Evolutionary conservation across 2,888 invertebrate genomes (phyloP), one percentile per base, ranked within the genome.

Genomic region (Hedychridium roseum): DNA sequence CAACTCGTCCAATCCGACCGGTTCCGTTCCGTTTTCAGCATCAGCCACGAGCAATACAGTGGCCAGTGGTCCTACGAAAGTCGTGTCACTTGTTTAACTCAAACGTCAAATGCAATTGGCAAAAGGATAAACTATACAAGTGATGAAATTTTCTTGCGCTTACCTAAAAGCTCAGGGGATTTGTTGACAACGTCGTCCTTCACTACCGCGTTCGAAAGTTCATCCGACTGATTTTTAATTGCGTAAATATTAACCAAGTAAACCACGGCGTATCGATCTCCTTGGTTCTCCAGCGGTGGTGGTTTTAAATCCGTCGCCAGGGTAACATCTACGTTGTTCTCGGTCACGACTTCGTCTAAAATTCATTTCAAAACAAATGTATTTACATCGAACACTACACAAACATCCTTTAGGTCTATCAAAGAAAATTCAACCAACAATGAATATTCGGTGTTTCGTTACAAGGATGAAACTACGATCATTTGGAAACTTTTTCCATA

Each of bases 231-330:
- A 38, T 78, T 78, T 43, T 66, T 71, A 9, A 78, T 52, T 1
- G 71, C 78, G 36, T 57, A 74, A 4, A 78, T 44, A 51, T 78
- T 78, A 28, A 78, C 66, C 3, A 78, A 39, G 40, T 71, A 78
- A 1, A 78, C 39, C 4, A 67, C 47, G 7, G 63, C 65, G 9
- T 55, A 53, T n/a, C 36, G 56, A 4, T 57, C 56, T 5, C 43
- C 45, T 1, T 57, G 51, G 0, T 55, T 50, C 28, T 63, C 50
- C 30, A 48, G 7, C 6, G 65, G 50, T 2, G 75, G 73, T 11
- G 74, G 75, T 20, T 36, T 18, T 28, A 72, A 49, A 11, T 73
- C 68, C 1, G 68, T 68, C 16, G 73, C 50, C 27, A 73, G 51
- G 1, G 70, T 64, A 2, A 23, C 32, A 4, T 48, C 45, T 12